Evolutionary conservation across 2,797 vertebrate species (phyloP).

Genomic region (Parauchenoglanis ngamensis): DNA sequence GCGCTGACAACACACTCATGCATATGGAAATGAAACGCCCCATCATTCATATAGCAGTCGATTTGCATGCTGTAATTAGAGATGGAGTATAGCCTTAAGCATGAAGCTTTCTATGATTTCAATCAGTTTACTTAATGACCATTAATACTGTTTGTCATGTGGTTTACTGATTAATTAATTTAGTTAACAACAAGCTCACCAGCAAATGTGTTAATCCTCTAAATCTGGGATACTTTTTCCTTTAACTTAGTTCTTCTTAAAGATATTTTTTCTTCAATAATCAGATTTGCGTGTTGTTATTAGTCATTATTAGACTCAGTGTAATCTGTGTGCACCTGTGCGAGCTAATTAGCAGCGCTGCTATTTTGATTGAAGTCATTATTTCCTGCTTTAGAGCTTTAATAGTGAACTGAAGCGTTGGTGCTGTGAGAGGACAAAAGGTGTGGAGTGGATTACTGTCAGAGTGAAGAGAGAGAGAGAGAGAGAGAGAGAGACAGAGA

Average conservation of each 20-base stretch:
- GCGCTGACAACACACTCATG: conserved; percentile 63
- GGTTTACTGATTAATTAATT: background rate
- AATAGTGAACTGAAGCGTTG: conserved; percentile 56
- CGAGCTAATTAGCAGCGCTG: conserved; percentile 61
- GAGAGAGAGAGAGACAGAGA: too few relatives aligned
- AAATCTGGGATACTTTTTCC: conserved; percentile 34
- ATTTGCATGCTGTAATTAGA: conserved; percentile 47
- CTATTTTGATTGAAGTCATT: conserved; percentile 75
- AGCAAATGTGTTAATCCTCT: conserved; percentile 65
- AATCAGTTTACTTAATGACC: conserved; percentile 65
- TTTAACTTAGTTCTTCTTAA: conserved; percentile 20
- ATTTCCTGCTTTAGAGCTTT: conserved; percentile 64
- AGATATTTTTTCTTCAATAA: conserved; percentile 37
- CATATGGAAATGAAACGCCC: conserved; percentile 66
- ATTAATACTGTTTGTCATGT: conserved; percentile 14
- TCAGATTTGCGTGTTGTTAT: conserved; percentile 41
- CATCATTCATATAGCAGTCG: conserved; percentile 50
- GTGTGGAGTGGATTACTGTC: conserved; percentile 74
- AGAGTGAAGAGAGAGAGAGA: conserved; percentile 57
- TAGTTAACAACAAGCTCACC: background rate
- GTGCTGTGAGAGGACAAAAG: conserved; percentile 63
- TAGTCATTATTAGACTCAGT: background rate
- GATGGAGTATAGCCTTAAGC: conserved; percentile 6
- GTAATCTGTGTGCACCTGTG: conserved; percentile 50
- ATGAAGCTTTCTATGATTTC: conserved; percentile 20